Evolutionary conservation across 2,113 vertebrate species (phyloP).

Genomic region (Dermatemys mawii): DNA sequence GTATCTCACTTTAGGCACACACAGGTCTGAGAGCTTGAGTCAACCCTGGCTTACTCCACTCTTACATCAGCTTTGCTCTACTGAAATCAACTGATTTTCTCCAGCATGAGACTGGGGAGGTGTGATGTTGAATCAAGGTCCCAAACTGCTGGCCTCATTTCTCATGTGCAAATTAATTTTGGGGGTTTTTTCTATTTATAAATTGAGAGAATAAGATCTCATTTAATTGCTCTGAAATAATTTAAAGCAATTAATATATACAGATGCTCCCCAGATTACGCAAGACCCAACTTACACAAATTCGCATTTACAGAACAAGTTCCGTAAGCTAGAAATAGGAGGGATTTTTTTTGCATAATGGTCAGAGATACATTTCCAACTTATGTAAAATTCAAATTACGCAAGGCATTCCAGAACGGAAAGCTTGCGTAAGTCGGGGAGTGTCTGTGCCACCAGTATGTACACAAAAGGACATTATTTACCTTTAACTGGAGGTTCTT

Average conservation of each 20-base stretch:
- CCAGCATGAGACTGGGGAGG: background rate
- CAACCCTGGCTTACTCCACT: background rate
- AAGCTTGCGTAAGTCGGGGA: too few relatives aligned
- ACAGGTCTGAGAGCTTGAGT: slow-evolving; percentile 1
- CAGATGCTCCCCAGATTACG: too few relatives aligned
- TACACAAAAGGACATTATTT: background rate
- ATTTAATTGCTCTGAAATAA: background rate
- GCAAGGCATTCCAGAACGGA: too few relatives aligned
- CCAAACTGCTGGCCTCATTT: background rate
- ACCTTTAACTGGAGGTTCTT: too few relatives aligned
- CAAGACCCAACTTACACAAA: too few relatives aligned
- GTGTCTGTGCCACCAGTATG: too few relatives aligned
- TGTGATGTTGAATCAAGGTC: background rate
- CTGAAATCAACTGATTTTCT: background rate
- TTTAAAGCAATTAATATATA: background rate
- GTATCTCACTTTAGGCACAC: background rate
- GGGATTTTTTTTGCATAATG: too few relatives aligned
- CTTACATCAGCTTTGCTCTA: background rate
- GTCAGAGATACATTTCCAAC: too few relatives aligned
- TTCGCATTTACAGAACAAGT: too few relatives aligned
- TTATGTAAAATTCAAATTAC: too few relatives aligned
- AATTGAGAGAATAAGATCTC: background rate
- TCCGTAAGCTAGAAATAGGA: too few relatives aligned
- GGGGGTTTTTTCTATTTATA: background rate
- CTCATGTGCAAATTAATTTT: background rate